These are phyloP conservation scores for human DNA, from an alignment of 2,113 vertebrate genomes.

Conservation along the genomic window DNA sequence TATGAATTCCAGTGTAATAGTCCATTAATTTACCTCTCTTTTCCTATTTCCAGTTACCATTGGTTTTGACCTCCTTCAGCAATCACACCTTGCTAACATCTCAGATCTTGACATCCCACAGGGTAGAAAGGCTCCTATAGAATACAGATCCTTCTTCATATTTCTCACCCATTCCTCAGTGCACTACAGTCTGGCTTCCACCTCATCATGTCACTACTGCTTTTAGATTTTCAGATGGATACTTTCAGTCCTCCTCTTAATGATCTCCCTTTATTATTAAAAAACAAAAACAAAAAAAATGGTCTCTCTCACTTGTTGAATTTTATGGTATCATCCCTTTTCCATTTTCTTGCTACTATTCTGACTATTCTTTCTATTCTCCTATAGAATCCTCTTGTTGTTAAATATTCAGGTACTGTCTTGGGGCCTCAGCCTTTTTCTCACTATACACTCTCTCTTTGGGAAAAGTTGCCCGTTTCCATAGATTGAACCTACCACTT, in stretches of 20 bases:
- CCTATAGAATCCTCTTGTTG: neutral
- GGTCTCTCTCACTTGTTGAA: neutral
- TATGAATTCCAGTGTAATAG: neutral
- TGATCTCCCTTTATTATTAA: neutral
- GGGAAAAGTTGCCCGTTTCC: neutral
- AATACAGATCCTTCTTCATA: accelerated
- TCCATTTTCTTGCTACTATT: neutral
- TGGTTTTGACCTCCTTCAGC: neutral
- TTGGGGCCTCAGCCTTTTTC: neutral
- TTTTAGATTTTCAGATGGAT: neutral
- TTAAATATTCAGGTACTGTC: neutral
- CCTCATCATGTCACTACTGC: too few relatives aligned
- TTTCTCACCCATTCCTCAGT: neutral
- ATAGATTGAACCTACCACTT: neutral
- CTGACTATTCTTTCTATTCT: neutral
- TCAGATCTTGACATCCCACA: neutral
- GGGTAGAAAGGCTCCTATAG: neutral
- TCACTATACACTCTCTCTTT: neutral
- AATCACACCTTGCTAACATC: neutral
- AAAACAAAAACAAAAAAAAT: neutral
- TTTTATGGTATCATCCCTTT: neutral
- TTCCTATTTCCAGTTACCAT: neutral
- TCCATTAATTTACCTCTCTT: neutral
- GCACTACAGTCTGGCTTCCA: neutral
- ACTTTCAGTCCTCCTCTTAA: neutral